Evolutionary conservation across 1,140 invertebrate species (phyloP).

Genomic region (Patella vulgata): DNA sequence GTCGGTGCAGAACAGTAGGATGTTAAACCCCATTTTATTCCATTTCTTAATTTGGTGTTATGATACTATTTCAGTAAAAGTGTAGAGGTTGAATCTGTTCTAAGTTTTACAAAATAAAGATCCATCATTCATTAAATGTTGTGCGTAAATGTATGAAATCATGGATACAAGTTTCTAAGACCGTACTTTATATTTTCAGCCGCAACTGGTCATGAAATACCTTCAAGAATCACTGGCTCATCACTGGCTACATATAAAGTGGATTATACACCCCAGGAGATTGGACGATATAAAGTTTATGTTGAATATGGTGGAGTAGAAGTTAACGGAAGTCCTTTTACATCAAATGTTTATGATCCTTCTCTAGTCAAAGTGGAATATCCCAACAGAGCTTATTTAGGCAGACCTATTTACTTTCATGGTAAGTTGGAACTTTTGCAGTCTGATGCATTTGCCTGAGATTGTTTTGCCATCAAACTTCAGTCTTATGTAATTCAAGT

Average conservation of each 20-base stretch:
- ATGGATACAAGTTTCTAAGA: too few species aligned
- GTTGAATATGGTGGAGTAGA: constrained; percentile 90
- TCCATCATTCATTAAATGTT: too few species aligned
- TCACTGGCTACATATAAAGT: constrained; percentile 74
- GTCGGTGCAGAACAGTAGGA: too few species aligned
- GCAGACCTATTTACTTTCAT: constrained; percentile 56
- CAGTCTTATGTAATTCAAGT: too few species aligned
- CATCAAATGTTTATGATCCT: constrained; percentile 91
- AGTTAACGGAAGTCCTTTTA: constrained; percentile 91
- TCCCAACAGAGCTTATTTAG: constrained; percentile 65
- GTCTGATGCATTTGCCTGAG: background rate
- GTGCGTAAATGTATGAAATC: too few species aligned
- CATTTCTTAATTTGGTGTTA: too few species aligned
- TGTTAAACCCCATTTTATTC: too few species aligned
- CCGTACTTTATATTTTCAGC: constrained; percentile 27
- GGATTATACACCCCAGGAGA: constrained; percentile 43
- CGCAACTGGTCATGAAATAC: constrained; percentile 36
- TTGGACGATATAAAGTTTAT: constrained; percentile 73
- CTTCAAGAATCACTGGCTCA: constrained; percentile 69
- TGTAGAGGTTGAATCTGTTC: too few species aligned
- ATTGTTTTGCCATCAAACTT: too few species aligned
- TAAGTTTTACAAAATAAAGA: too few species aligned
- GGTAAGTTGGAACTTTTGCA: constrained; percentile 30
- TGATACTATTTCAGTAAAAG: too few species aligned
- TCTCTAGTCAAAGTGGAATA: constrained; percentile 72